Conservation (phyloP, 2,797 vertebrate species). For the Enoplosus armatus region DNA sequence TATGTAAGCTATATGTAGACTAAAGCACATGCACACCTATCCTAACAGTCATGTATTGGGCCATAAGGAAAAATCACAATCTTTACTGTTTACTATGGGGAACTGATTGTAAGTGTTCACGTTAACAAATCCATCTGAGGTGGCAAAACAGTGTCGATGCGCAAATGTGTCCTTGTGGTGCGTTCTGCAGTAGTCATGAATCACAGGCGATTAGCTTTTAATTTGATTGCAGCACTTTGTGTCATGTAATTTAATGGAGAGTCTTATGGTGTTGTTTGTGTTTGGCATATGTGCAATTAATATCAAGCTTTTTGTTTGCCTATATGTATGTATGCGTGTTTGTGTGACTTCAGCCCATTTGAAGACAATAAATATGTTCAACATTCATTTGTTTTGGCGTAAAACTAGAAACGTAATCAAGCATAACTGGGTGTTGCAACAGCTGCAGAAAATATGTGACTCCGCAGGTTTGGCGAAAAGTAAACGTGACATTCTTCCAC, state of each 20-base stretch:
- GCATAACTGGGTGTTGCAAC: constrained; percentile 3
- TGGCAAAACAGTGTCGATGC: constrained; percentile 15
- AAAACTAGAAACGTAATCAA: neutral
- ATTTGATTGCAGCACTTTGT: constrained; percentile 54
- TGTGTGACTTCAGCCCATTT: constrained; percentile 61
- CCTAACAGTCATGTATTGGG: constrained; percentile 38
- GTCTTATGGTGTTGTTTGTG: constrained; percentile 41
- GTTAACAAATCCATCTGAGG: constrained; percentile 41
- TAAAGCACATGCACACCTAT: constrained; percentile 20
- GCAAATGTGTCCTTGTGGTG: constrained; percentile 45
- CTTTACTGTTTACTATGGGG: constrained; percentile 50
- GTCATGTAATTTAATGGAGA: constrained; percentile 35
- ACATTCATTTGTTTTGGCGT: constrained; percentile 15
- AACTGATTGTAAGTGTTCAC: constrained; percentile 54
- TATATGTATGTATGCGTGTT: constrained; percentile 42
- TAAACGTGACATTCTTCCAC: neutral
- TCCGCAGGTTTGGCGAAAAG: neutral
- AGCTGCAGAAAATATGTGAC: constrained; percentile 10
- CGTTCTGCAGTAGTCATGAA: constrained; percentile 30
- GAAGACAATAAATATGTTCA: constrained; percentile 76
- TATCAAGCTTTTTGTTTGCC: constrained; percentile 48
- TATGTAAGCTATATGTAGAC: constrained; percentile 36
- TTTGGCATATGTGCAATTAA: constrained; percentile 63
- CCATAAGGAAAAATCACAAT: constrained; percentile 62
- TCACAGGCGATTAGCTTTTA: constrained; percentile 48